These are phyloP conservation scores for Pseudorhombus dupliciocellatus DNA, from an alignment of 2,113 vertebrate genomes.

Conservation along the genomic window DNA sequence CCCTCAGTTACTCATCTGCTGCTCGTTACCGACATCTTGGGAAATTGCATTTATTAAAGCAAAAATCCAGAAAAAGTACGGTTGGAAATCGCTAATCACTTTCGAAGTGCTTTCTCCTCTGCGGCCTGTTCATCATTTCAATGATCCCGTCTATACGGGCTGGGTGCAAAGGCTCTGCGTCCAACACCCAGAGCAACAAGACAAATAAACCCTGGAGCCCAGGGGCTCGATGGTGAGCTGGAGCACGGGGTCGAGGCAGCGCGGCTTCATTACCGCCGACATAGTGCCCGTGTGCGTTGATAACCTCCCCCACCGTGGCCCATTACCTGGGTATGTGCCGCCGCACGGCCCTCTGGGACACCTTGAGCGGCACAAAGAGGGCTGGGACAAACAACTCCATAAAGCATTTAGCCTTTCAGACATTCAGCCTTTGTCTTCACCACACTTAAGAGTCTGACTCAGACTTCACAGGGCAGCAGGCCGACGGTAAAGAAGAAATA, in stretches of 20 bases:
- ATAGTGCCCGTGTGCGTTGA: slow-evolving; percentile 48
- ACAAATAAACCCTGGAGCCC: slow-evolving; percentile 53
- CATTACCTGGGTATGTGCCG: slow-evolving; percentile 60
- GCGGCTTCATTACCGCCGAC: slow-evolving; percentile 60
- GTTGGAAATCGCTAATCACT: slow-evolving; percentile 29
- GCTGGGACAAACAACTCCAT: slow-evolving; percentile 32
- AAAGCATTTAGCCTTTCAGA: slow-evolving; percentile 50
- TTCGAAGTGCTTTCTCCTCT: slow-evolving; percentile 39
- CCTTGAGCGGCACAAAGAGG: slow-evolving; percentile 39
- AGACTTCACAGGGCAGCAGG: slow-evolving; percentile 19
- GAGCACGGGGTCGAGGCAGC: slow-evolving; percentile 34
- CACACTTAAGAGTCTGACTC: slow-evolving; percentile 29
- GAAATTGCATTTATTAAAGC: neutral
- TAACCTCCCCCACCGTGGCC: slow-evolving; percentile 43
- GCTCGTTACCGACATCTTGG: neutral
- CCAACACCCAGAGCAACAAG: slow-evolving; percentile 31
- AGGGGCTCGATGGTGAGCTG: slow-evolving; percentile 33
- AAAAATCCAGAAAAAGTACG: slow-evolving; percentile 12
- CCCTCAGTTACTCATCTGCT: neutral
- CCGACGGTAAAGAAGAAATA: neutral
- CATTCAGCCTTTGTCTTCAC: slow-evolving; percentile 46
- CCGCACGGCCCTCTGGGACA: slow-evolving; percentile 38
- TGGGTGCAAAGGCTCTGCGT: slow-evolving; percentile 16
- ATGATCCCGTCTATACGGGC: slow-evolving; percentile 28
- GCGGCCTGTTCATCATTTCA: slow-evolving; percentile 17